These are phyloP conservation scores for Ptychadena robeensis DNA, from an alignment of 2,797 vertebrate genomes.

Conservation along the genomic window DNA sequence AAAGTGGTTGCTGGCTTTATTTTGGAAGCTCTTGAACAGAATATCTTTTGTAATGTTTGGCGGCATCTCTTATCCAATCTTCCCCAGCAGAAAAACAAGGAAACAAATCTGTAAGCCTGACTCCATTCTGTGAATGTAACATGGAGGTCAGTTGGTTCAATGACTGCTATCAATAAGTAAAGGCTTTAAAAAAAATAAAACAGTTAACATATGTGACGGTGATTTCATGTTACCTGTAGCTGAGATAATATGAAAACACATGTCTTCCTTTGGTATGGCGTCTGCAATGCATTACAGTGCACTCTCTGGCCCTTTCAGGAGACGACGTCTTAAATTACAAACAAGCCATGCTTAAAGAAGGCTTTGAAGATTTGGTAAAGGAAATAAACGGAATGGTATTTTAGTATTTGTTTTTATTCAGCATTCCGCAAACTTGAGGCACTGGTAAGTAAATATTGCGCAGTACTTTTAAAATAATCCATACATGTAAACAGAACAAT, in stretches of 20 bases:
- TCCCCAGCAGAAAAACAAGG: too few species aligned
- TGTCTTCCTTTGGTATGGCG: slow-evolving; percentile 23
- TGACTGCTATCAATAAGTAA: neutral
- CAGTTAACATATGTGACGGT: neutral
- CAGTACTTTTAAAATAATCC: slow-evolving; percentile 51
- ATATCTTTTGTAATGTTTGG: too few species aligned
- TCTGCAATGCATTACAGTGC: slow-evolving; percentile 38
- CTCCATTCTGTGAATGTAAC: neutral
- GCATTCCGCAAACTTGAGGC: slow-evolving; percentile 42
- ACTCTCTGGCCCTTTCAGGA: slow-evolving; percentile 31
- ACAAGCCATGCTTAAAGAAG: slow-evolving; percentile 43
- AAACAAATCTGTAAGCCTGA: neutral
- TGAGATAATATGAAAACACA: slow-evolving; percentile 32
- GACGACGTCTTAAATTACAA: slow-evolving; percentile 55
- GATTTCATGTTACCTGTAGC: slow-evolving; percentile 30
- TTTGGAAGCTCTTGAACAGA: too few species aligned
- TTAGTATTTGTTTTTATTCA: slow-evolving; percentile 48
- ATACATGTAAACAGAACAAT: slow-evolving; percentile 46
- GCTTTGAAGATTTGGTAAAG: slow-evolving; percentile 53
- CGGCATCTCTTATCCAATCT: too few species aligned
- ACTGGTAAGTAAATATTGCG: slow-evolving; percentile 49
- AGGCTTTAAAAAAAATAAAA: neutral
- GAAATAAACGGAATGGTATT: slow-evolving; percentile 53
- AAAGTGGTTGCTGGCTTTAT: too few species aligned
- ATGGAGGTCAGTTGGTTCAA: neutral